A percentile compares a stretch with the other conserved stretches of the same genome.
Conservation (phyloP, 2,797 vertebrate species). For the Falco novaeseelandiae region DNA sequence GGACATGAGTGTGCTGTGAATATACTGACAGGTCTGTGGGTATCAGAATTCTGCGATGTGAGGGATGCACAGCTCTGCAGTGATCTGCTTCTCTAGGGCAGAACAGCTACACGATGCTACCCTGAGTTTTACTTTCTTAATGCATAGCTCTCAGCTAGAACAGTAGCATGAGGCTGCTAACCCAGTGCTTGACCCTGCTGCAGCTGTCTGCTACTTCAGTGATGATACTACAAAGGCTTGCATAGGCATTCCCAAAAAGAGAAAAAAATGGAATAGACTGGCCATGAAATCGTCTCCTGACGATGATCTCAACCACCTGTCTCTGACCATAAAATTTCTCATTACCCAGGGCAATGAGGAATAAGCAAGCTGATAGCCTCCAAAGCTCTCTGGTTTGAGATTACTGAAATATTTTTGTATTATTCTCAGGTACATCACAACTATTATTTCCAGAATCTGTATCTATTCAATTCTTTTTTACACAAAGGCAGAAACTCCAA, state of each 20-base stretch:
- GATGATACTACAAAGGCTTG: not conserved
- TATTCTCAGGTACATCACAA: not conserved
- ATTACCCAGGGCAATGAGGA: not conserved
- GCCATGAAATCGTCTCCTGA: not conserved
- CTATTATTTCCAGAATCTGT: not conserved
- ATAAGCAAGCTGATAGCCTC: not conserved
- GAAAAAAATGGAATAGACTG: not conserved
- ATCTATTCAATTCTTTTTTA: not conserved
- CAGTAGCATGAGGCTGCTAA: not conserved
- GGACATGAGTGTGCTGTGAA: not conserved
- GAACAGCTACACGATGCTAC: not conserved
- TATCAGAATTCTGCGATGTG: not conserved
- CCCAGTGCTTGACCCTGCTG: not conserved
- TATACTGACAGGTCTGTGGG: accelerated
- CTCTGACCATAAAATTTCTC: not conserved
- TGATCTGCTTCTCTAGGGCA: not conserved
- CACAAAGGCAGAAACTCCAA: not conserved
- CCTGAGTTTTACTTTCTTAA: not conserved
- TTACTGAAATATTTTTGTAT: not conserved
- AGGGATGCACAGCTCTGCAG: not conserved
- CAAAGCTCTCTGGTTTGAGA: not conserved
- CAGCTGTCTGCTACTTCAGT: not conserved
- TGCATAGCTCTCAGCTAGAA: not conserved
- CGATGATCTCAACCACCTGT: not conserved
- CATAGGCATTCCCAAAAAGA: not conserved